These are phyloP conservation scores for Encarsia formosa DNA, from an alignment of 2,888 invertebrate genomes.

Conservation along the genomic window DNA sequence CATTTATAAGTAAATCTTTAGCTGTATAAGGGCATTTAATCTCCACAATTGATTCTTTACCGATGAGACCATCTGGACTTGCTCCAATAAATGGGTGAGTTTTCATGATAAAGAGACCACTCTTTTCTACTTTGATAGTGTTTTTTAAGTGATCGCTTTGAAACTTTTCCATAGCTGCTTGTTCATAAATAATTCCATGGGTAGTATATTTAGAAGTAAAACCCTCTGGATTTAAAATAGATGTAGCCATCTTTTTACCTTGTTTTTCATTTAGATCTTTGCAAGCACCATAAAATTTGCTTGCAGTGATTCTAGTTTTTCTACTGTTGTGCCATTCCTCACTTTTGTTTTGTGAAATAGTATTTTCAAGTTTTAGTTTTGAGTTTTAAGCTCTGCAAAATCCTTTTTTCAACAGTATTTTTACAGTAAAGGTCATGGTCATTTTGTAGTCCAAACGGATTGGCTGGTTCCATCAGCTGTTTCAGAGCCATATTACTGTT, in stretches of 20 bases:
- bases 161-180: conserved; percentile 3
- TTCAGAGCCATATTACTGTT: no score
- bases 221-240: background rate
- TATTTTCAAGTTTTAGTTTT: no score
- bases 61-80: conserved; percentile 25
- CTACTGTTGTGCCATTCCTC: background rate
- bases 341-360: conserved; percentile 1
- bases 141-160: background rate
- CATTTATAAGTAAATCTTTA: conserved; percentile 1
- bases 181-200: conserved; percentile 4
- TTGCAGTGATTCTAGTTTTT: conserved; percentile 3
- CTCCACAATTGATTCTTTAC: conserved; percentile 16
- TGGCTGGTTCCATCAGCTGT: no score
- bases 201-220: conserved; percentile 2
- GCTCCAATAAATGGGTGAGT: conserved; percentile 20
- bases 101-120: conserved; percentile 23
- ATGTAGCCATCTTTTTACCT: background rate
- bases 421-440: no score
- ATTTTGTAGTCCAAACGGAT: no score
- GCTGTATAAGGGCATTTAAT: conserved; percentile 19
- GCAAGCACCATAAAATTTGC: conserved; percentile 6
- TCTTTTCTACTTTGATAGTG: background rate
- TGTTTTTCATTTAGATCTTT: background rate
- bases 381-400: no score
- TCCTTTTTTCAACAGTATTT: no score